phyloP scores from a whole-genome alignment of 1,140 invertebrate species.

The Choristoneura fumiferana region DNA sequence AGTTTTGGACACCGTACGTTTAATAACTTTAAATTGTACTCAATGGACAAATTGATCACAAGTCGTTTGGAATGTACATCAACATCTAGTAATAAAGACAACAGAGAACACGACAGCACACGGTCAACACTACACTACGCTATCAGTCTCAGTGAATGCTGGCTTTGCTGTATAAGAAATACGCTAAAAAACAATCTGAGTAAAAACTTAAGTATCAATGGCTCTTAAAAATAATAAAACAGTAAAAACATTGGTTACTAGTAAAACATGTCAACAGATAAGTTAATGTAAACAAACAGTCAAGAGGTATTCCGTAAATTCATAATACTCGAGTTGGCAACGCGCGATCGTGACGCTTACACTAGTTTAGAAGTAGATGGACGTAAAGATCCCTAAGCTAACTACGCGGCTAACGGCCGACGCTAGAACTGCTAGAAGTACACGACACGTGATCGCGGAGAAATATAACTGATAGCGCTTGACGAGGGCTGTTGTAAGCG shows the following conservation, averaged over 20 bases:
- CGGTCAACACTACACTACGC: background rate
- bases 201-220: too few relatives aligned
- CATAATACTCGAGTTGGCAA: slow-evolving; percentile 12
- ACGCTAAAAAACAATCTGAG: too few relatives aligned
- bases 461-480: too few relatives aligned
- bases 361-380: background rate
- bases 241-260: slow-evolving; percentile 2
- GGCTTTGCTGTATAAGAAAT: too few relatives aligned
- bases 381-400: slow-evolving; percentile 8
- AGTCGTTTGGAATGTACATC: background rate
- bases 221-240: background rate
- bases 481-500: too few relatives aligned
- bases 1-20: slow-evolving; percentile 10
- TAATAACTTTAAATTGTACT: slow-evolving; percentile 17
- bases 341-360: background rate
- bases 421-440: too few relatives aligned
- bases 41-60: slow-evolving; percentile 12
- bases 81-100: background rate
- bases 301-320: background rate
- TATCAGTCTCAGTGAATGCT: slow-evolving; percentile 1
- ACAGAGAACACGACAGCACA: background rate
- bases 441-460: background rate
- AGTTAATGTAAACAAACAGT: background rate
- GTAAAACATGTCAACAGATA: background rate
- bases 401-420: slow-evolving; percentile 3